Conservation (phyloP, 2,888 invertebrate species). For the Tortricodes alternella region DNA sequence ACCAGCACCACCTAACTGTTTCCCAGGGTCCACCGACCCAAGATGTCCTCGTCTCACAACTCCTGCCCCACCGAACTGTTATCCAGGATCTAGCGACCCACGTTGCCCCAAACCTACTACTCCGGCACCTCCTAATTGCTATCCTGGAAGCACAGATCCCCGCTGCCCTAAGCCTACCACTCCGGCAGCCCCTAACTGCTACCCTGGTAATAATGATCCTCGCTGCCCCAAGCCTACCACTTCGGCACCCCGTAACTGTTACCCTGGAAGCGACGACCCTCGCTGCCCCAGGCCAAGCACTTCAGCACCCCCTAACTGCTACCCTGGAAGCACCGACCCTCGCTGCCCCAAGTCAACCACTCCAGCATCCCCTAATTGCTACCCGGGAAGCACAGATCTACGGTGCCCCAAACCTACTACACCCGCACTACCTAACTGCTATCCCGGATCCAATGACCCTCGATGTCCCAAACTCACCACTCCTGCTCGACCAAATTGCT, state of each 20-base stretch:
- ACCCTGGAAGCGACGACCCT: conserved; percentile 29
- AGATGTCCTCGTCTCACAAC: conserved; percentile 40
- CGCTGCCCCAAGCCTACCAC: conserved; percentile 34
- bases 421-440: conserved; percentile 35
- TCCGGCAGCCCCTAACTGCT: conserved; percentile 36
- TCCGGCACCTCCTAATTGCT: conserved; percentile 32
- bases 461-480: conserved; percentile 39
- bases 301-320: conserved; percentile 35
- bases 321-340: conserved; percentile 37
- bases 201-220: conserved; percentile 53
- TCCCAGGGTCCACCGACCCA: conserved; percentile 33
- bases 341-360: conserved; percentile 42
- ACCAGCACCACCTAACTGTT: conserved; percentile 38
- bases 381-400: conserved; percentile 30
- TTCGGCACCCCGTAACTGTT: conserved; percentile 29
- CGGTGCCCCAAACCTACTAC: conserved; percentile 33
- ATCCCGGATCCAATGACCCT: conserved; percentile 41
- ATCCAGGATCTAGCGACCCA: conserved; percentile 42
- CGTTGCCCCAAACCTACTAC: conserved; percentile 42
- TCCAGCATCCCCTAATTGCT: conserved; percentile 34
- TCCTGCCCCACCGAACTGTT: conserved; percentile 32
- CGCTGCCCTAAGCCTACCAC: conserved; percentile 36
- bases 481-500: conserved; percentile 33
- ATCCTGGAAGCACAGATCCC: conserved; percentile 32
- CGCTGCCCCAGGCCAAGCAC: conserved; percentile 38